These are phyloP conservation scores for Lates japonicus DNA, from an alignment of 2,797 vertebrate species.

Conservation along the genomic window DNA sequence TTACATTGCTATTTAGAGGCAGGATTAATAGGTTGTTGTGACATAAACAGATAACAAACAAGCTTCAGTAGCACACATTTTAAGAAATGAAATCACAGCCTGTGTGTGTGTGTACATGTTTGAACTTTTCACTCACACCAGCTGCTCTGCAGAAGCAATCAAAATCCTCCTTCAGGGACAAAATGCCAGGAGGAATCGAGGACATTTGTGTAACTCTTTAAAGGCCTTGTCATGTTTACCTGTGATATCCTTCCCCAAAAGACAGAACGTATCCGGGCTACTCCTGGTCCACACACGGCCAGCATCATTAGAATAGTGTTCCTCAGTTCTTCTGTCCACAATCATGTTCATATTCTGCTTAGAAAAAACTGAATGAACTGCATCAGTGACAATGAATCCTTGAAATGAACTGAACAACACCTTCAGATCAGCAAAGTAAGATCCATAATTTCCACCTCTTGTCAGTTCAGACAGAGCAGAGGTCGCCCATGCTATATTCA, in stretches of 20 bases:
- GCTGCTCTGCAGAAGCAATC: constrained; percentile 35
- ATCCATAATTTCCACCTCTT: not conserved
- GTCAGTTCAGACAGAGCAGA: no score
- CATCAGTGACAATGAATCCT: not conserved
- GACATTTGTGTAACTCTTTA: constrained; percentile 17
- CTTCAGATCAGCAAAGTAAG: not conserved
- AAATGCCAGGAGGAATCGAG: constrained; percentile 11
- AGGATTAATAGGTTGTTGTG: not conserved
- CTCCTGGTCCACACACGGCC: not conserved
- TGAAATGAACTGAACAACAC: not conserved
- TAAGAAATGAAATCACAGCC: not conserved
- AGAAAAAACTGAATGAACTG: no score
- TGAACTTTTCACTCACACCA: constrained; percentile 16
- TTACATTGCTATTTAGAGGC: not conserved
- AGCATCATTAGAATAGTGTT: not conserved
- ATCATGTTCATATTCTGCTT: not conserved
- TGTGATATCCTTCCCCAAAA: not conserved
- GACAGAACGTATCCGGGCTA: not conserved
- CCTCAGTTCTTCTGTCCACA: not conserved
- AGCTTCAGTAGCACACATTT: constrained; percentile 7
- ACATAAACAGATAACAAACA: not conserved
- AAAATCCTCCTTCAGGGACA: constrained; percentile 10
- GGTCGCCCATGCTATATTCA: not conserved
- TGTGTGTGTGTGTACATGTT: not conserved
- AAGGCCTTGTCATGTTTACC: constrained; percentile 24